Evolutionary conservation across 2,113 vertebrate species (phyloP), one percentile per base, ranked within the genome.

Genomic region (Perca schrenkii): DNA sequence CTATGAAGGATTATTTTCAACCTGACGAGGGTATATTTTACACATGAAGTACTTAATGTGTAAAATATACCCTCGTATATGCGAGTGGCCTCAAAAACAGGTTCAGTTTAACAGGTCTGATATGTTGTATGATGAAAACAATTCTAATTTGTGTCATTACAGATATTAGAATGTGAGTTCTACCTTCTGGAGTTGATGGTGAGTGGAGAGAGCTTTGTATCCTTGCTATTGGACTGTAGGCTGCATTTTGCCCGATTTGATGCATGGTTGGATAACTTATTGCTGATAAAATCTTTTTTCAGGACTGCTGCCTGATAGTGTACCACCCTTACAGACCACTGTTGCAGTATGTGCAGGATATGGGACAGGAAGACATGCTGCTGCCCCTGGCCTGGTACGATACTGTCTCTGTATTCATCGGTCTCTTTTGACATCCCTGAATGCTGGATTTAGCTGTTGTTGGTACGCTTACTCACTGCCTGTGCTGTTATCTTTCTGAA

Each of bases 91-190:
- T 43, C 40, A 43, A 58, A 14, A 58, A 61, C 11, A 4, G 12
- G 60, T 40, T 58, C 4, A 22, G 12, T 16, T 36, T 3, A 5
- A 28, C 36, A 19, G 10, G 10, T 21, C 17, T 54, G 22, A 34
- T 14, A 21, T 54, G 31, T 54, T 54, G 5, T 34, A 31, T 16
- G 40, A 43, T 43, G 40, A 43, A 10, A 43, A 21, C 1, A 25
- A n/a, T 49, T 40, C 28, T 22, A 3, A 8, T 74, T 17, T 82
- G 0, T 77, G 1, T 81, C 14, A 79, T 76, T 63, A 69, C 94
- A 99, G 98, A 97, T 99, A 95, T 91, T 99, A 95, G 98, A 99
- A 96, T 99, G 98, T 95, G 98, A 99, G 95, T 99, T 99, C 95
- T 99, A 99, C 94, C 96, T 99, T 82, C 93, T 99, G 95, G 98